Conservation (phyloP, 2,113 vertebrate species). For the Myrmecobius fasciatus region DNA sequence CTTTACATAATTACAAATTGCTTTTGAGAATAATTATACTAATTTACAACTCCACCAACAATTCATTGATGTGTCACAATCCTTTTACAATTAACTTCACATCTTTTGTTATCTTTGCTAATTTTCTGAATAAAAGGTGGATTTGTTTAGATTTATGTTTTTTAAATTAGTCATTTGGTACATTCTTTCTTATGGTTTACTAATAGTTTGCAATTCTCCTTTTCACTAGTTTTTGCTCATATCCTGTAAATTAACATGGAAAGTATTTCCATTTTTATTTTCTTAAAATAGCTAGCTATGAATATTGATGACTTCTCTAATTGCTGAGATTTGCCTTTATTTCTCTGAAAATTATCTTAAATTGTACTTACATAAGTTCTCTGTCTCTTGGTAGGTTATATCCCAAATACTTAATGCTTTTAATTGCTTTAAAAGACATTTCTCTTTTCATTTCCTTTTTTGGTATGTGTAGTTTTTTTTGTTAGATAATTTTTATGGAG, state of each 20-base stretch:
- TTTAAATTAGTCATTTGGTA: not conserved
- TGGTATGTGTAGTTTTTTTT: not conserved
- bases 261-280: not conserved
- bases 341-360: not conserved
- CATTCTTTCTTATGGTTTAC: not conserved
- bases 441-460: not conserved
- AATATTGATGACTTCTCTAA: not conserved
- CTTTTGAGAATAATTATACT: no score
- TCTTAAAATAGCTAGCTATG: not conserved
- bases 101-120: not conserved
- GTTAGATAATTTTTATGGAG: not conserved
- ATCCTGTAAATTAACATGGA: not conserved
- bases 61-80: no score
- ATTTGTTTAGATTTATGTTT: not conserved
- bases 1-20: no score
- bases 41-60: no score
- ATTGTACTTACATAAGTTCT: not conserved
- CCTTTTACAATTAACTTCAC: not conserved
- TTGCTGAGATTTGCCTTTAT: not conserved
- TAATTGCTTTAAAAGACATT: not conserved
- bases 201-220: not conserved
- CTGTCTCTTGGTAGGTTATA: not conserved
- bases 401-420: not conserved
- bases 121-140: not conserved
- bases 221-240: not conserved